phyloP scores from a whole-genome alignment of 1,140 invertebrate species.

The Yoshiicerus persimilis region DNA sequence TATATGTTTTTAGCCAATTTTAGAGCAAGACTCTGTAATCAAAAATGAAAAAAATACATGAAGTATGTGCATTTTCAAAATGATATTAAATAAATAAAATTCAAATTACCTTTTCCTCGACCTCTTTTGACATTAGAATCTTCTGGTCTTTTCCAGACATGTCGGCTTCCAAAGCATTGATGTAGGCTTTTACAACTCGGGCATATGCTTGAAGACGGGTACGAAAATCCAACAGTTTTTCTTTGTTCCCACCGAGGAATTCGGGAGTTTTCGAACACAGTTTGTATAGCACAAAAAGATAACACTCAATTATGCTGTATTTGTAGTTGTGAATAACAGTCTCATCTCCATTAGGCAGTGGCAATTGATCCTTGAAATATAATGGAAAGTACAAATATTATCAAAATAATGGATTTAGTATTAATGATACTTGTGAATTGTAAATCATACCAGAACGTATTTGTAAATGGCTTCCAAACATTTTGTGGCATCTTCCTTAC shows the following conservation, averaged over 20 bases:
- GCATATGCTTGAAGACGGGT: neutral
- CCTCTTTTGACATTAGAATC: neutral
- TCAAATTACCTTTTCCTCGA: neutral
- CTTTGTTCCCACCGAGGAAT: neutral
- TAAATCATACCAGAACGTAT: neutral
- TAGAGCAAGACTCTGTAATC: neutral
- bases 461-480: neutral
- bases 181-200: neutral
- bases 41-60: neutral
- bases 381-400: neutral
- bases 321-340: neutral
- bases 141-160: neutral
- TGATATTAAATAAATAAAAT: neutral
- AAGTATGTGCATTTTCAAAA: neutral
- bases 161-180: neutral
- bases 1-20: neutral
- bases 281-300: neutral
- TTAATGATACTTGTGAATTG: neutral
- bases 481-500: neutral
- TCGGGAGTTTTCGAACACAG: neutral
- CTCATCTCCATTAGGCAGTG: neutral
- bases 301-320: neutral
- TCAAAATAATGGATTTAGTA: neutral
- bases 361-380: neutral
- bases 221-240: neutral